Evolutionary conservation across 1,140 invertebrate genomes (phyloP).

Genomic region (Pissodes strobi): DNA sequence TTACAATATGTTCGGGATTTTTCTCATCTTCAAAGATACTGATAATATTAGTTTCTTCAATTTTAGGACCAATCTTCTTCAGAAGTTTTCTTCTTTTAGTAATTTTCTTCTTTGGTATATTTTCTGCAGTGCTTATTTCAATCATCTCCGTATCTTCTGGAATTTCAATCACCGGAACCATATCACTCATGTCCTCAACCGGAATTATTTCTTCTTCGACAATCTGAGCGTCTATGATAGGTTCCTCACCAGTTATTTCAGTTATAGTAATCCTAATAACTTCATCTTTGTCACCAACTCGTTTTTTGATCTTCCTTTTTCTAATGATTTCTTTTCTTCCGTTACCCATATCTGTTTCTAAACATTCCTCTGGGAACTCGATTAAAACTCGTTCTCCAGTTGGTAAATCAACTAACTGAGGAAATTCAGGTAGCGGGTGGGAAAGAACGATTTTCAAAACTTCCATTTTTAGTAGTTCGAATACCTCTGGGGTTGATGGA

Average conservation of each 20-base stretch:
- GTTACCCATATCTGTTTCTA: constrained; percentile 9
- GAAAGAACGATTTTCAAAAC: constrained; percentile 40
- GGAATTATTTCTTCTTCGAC: constrained; percentile 30
- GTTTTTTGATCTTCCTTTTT: constrained; percentile 39
- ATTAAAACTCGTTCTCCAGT: constrained; percentile 27
- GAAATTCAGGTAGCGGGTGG: constrained; percentile 43
- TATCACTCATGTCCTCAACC: constrained; percentile 20
- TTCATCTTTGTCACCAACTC: constrained; percentile 41
- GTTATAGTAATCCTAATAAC: constrained; percentile 33
- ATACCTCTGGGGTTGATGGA: constrained; percentile 35
- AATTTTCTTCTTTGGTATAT: constrained; percentile 52
- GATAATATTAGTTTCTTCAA: constrained; percentile 51
- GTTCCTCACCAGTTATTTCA: constrained; percentile 29
- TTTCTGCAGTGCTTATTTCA: constrained; percentile 55
- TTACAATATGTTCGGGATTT: constrained; percentile 46
- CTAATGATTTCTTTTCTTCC: constrained; percentile 32
- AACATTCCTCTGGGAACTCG: constrained; percentile 37
- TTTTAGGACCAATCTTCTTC: constrained; percentile 45
- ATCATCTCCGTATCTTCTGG: constrained; percentile 57
- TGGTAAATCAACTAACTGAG: constrained; percentile 26
- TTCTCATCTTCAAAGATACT: constrained; percentile 53
- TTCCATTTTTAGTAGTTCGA: constrained; percentile 42
- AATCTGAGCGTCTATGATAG: constrained; percentile 26
- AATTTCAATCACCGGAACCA: constrained; percentile 45
- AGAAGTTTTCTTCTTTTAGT: constrained; percentile 47